phyloP scores from a whole-genome alignment of 2,113 vertebrate species.

The Morone saxatilis region DNA sequence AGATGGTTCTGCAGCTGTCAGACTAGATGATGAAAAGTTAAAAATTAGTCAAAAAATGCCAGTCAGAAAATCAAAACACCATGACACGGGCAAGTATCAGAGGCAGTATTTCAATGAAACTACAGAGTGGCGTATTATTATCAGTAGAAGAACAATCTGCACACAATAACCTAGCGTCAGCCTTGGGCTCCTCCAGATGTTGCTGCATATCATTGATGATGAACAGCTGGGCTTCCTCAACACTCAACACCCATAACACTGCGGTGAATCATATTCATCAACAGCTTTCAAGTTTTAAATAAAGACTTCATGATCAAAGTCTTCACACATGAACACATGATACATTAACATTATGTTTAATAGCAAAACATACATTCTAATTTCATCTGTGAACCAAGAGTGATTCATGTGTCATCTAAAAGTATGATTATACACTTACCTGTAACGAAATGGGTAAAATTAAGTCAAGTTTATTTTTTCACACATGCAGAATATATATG shows the following conservation, averaged over 20 bases:
- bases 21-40: slow-evolving; percentile 26
- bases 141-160: slow-evolving; percentile 21
- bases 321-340: not conserved
- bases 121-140: slow-evolving; percentile 27
- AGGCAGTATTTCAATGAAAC: slow-evolving; percentile 28
- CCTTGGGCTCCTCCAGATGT: slow-evolving; percentile 65
- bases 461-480: too few relatives aligned
- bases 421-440: too few relatives aligned
- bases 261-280: slow-evolving; percentile 48
- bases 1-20: slow-evolving; percentile 28
- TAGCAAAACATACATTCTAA: too few relatives aligned
- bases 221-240: slow-evolving; percentile 42
- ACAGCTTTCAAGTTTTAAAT: slow-evolving; percentile 38
- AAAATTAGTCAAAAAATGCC: not conserved
- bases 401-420: too few relatives aligned
- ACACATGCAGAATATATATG: too few relatives aligned
- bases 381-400: too few relatives aligned
- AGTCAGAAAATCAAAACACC: slow-evolving; percentile 9
- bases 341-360: too few relatives aligned
- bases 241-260: slow-evolving; percentile 29
- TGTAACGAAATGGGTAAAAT: too few relatives aligned
- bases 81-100: slow-evolving; percentile 18
- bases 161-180: not conserved
- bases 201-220: slow-evolving; percentile 28
- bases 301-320: slow-evolving; percentile 10